Evolutionary conservation across 2,888 invertebrate genomes (phyloP).

Genomic region (Adelphocoris suturalis): DNA sequence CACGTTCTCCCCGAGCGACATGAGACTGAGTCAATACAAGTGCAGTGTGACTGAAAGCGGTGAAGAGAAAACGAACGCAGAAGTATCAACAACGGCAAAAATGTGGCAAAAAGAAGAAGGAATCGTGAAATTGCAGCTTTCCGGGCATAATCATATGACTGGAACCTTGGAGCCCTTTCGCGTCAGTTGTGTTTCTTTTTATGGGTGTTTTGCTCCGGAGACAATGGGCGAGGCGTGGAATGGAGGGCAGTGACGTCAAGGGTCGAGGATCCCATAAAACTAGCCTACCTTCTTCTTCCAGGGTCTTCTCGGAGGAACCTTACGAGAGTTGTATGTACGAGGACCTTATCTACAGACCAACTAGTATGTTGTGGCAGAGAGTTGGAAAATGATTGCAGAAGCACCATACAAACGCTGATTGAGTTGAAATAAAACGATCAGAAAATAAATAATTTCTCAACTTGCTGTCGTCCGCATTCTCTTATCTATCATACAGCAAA

Average conservation of each 20-base stretch:
- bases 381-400: not conserved
- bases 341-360: not conserved
- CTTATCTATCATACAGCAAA: no score
- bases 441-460: no score
- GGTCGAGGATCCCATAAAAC: slow-evolving; percentile 61
- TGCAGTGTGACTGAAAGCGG: not conserved
- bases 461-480: no score
- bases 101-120: not conserved
- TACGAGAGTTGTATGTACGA: slow-evolving; percentile 28
- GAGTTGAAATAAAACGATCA: no score
- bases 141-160: slow-evolving; percentile 50
- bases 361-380: not conserved
- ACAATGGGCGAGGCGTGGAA: slow-evolving; percentile 43
- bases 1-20: not conserved
- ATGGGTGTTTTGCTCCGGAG: slow-evolving; percentile 57
- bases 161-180: slow-evolving; percentile 16
- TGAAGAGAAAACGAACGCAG: slow-evolving; percentile 6
- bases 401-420: no score
- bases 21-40: not conserved
- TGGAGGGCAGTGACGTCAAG: slow-evolving; percentile 46
- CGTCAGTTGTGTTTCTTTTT: slow-evolving; percentile 53
- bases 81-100: slow-evolving; percentile 11
- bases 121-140: slow-evolving; percentile 55
- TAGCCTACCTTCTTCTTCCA: not conserved
- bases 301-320: not conserved